These are phyloP conservation scores for Osedax frankpressi DNA, from an alignment of 2,888 invertebrate species.

Conservation along the genomic window DNA sequence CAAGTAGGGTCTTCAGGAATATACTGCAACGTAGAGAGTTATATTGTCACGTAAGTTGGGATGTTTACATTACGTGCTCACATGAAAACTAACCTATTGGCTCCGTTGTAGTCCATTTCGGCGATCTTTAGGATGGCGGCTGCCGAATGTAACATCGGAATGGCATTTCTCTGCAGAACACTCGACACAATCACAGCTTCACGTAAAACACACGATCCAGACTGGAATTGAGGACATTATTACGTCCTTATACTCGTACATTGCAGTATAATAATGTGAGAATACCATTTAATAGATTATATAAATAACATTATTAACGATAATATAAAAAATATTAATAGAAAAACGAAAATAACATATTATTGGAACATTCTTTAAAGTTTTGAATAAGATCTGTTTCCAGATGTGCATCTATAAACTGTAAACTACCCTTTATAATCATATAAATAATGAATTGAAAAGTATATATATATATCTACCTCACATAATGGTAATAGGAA, in stretches of 20 bases:
- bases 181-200: conserved; percentile 92
- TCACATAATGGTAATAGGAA: conserved; percentile 56
- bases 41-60: too few relatives aligned
- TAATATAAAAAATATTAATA: neutral
- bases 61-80: too few relatives aligned
- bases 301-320: neutral
- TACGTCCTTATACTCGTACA: too few relatives aligned
- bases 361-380: too few relatives aligned
- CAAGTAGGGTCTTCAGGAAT: conserved; percentile 78
- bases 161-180: conserved; percentile 73
- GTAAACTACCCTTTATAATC: too few relatives aligned
- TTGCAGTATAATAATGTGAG: too few relatives aligned
- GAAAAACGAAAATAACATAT: too few relatives aligned
- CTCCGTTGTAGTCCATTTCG: conserved; percentile 76
- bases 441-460: too few relatives aligned
- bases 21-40: conserved; percentile 54
- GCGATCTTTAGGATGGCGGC: conserved; percentile 88
- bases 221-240: too few relatives aligned
- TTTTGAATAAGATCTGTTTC: too few relatives aligned
- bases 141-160: conserved; percentile 85
- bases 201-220: conserved; percentile 80
- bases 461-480: too few relatives aligned
- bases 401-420: too few relatives aligned
- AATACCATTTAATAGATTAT: conserved; percentile 10
- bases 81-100: conserved; percentile 54